A percentile compares a stretch with the other conserved stretches of the same genome.
Conservation (phyloP, 2,888 invertebrate genomes). For the Acrobasis repandana region DNA sequence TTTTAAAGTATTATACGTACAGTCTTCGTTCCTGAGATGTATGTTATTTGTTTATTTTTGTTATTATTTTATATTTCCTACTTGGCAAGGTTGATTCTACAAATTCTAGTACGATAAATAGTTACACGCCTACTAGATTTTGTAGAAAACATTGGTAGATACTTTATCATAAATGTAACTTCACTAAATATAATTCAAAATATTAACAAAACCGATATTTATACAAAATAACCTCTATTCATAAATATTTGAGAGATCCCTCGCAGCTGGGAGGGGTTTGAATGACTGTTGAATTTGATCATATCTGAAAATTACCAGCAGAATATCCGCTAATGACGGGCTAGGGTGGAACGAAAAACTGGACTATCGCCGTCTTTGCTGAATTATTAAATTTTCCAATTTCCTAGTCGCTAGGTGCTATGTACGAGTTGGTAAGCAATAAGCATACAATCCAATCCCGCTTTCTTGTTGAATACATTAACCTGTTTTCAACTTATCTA, state of each 20-base stretch:
- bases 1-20: no score
- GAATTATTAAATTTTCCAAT: conserved; percentile 52
- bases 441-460: conserved; percentile 13
- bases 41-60: no score
- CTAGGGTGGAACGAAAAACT: conserved; percentile 38
- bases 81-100: no score
- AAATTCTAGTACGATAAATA: no score
- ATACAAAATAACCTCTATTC: conserved; percentile 1
- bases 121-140: no score
- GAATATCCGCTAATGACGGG: conserved; percentile 47
- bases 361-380: conserved; percentile 34
- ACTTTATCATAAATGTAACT: no score
- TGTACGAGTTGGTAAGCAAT: conserved; percentile 7
- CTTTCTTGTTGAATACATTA: conserved; percentile 22
- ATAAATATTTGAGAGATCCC: conserved; percentile 14
- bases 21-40: no score
- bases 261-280: conserved; percentile 21
- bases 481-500: not conserved
- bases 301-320: conserved; percentile 41
- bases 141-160: no score
- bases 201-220: not conserved
- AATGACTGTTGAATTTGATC: conserved; percentile 43
- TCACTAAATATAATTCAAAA: not conserved
- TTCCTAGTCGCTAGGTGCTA: conserved; percentile 31
- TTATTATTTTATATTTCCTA: no score